Evolutionary conservation across 2,797 vertebrate genomes (phyloP).

Genomic region (Alcedo quadribrachys): DNA sequence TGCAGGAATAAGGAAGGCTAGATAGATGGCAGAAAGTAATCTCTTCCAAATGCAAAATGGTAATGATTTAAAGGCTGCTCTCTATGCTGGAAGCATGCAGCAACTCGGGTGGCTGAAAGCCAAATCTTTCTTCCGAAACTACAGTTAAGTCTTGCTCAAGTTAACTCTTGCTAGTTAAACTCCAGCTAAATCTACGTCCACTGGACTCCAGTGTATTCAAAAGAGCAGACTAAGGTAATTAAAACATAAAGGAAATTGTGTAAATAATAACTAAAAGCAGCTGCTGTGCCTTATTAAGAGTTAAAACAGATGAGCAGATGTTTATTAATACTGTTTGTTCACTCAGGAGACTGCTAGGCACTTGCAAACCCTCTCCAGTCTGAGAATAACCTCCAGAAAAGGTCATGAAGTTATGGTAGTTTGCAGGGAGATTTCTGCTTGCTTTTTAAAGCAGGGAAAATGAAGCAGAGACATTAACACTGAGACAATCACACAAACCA

Average conservation of each 20-base stretch:
- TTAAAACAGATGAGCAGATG: not conserved
- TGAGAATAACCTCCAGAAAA: conserved; percentile 13
- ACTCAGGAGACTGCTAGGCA: not conserved
- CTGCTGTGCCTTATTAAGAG: not conserved
- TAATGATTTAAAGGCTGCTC: not conserved
- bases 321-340: not conserved
- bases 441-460: conserved; percentile 60
- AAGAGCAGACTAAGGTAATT: not conserved
- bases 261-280: not conserved
- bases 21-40: not conserved
- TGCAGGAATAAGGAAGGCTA: not conserved
- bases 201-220: not conserved
- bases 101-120: not conserved
- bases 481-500: conserved; percentile 60
- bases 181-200: not conserved
- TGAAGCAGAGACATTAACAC: conserved; percentile 25
- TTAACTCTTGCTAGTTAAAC: not conserved
- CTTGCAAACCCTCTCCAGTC: not conserved
- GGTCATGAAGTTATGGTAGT: not conserved
- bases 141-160: not conserved
- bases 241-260: not conserved
- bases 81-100: not conserved
- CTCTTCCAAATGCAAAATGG: not conserved
- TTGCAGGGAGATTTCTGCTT: not conserved
- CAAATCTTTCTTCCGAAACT: conserved; percentile 12